phyloP scores from a whole-genome alignment of 92 coral and sea anemone species.

The Palythoa heliodiscus region DNA sequence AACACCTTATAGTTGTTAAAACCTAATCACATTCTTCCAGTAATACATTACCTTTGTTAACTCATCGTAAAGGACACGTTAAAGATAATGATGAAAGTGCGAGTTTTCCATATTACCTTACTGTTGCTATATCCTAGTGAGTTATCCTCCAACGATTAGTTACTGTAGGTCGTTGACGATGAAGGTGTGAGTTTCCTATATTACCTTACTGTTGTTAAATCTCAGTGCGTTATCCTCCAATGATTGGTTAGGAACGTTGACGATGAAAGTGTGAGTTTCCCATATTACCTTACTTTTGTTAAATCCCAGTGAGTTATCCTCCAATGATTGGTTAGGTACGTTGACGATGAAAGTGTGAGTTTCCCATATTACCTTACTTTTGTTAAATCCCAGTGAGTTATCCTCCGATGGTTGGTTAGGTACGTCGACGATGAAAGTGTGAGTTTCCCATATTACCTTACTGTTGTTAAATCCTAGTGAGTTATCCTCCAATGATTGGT shows the following conservation, averaged over 20 bases:
- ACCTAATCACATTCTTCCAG: slow-evolving; percentile 82
- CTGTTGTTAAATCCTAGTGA: slow-evolving; percentile 82
- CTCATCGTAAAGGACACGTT: slow-evolving; percentile 45
- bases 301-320: slow-evolving; percentile 38
- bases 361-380: slow-evolving; percentile 73
- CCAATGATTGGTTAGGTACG: slow-evolving; percentile 14
- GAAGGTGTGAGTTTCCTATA: slow-evolving; percentile 60
- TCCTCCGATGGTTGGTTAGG: slow-evolving; percentile 49
- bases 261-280: slow-evolving; percentile 16
- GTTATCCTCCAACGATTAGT: background rate
- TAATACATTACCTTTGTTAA: no score
- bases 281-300: slow-evolving; percentile 77
- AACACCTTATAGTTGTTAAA: slow-evolving; percentile 82
- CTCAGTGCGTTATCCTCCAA: slow-evolving; percentile 82
- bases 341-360: background rate
- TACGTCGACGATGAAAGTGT: slow-evolving; percentile 50
- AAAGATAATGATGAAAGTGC: slow-evolving; percentile 39
- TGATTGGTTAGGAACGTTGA: slow-evolving; percentile 68
- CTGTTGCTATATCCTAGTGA: no score
- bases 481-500: slow-evolving; percentile 72
- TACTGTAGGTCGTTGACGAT: slow-evolving; percentile 64
- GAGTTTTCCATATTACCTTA: slow-evolving; percentile 31
- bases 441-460: slow-evolving; percentile 57
- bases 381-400: slow-evolving; percentile 81
- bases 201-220: slow-evolving; percentile 83